Conservation (phyloP, 1,140 invertebrate species). For the Radopholus similis region DNA sequence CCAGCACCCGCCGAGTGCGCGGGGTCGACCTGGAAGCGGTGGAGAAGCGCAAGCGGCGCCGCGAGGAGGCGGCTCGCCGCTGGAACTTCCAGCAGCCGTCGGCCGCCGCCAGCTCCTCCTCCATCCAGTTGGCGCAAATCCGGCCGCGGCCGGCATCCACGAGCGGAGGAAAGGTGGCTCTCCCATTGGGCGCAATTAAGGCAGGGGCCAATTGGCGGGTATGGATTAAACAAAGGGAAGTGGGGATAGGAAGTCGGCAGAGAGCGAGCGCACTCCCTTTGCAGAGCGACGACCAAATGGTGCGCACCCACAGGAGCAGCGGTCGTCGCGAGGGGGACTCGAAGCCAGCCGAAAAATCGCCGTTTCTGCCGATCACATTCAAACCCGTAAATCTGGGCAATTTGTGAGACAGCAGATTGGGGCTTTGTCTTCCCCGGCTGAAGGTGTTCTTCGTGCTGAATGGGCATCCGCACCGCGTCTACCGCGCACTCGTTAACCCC, state of each 20-base stretch:
- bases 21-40: slow-evolving; percentile 54
- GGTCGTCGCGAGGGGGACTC: background rate
- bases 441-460: slow-evolving; percentile 46
- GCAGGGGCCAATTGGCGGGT: too few relatives aligned
- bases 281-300: background rate
- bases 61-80: slow-evolving; percentile 18
- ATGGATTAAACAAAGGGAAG: too few relatives aligned
- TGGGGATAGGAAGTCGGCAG: too few relatives aligned
- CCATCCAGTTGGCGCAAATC: slow-evolving; percentile 1
- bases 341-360: background rate
- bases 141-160: background rate
- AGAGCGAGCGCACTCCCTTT: background rate
- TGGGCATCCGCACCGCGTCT: slow-evolving; percentile 34
- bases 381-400: slow-evolving; percentile 26
- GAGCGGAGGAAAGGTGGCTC: too few relatives aligned
- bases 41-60: slow-evolving; percentile 38
- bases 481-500: slow-evolving; percentile 42
- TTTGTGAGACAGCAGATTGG: background rate
- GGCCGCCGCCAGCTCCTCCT: background rate
- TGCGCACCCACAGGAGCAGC: background rate
- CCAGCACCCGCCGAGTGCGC: slow-evolving; percentile 35
- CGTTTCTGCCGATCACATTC: slow-evolving; percentile 31
- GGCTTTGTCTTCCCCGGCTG: background rate
- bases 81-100: slow-evolving; percentile 21
- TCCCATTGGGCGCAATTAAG: too few relatives aligned